phyloP scores from a whole-genome alignment of 1,140 invertebrate species.

The Thalassaphorura encarpata region DNA sequence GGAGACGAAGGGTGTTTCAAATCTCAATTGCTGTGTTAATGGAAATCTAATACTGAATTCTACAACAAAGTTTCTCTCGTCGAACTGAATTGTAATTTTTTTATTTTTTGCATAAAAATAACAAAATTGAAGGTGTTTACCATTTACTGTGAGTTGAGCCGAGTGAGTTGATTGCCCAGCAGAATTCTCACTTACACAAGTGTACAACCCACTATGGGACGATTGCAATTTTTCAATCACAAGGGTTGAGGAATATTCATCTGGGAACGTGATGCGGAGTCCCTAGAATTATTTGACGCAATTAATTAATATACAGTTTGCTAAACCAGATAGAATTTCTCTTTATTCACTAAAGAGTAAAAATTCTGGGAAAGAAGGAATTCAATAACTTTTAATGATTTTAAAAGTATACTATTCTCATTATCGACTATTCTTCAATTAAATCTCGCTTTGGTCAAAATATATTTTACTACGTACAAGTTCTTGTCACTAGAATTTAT shows the following conservation, averaged over 20 bases:
- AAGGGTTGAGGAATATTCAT: constrained; percentile 78
- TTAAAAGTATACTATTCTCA: no score
- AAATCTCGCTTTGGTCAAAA: no score
- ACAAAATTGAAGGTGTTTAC: constrained; percentile 42
- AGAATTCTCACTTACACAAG: constrained; percentile 38
- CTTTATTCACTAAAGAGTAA: neutral
- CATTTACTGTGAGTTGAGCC: constrained; percentile 68
- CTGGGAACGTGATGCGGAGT: constrained; percentile 42
- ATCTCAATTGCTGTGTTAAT: no score
- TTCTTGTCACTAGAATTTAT: no score
- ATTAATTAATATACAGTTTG: no score
- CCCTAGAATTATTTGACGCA: constrained; percentile 1
- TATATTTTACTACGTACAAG: no score
- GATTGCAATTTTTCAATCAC: constrained; percentile 77
- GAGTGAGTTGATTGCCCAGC: constrained; percentile 64
- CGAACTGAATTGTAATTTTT: no score
- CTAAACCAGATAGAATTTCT: constrained; percentile 1
- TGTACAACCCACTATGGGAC: constrained; percentile 61
- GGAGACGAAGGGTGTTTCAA: no score
- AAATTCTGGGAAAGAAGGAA: neutral
- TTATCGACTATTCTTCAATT: no score
- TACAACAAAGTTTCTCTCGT: no score
- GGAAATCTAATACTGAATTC: no score
- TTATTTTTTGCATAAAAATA: constrained; percentile 2
- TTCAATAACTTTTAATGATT: no score